Evolutionary conservation across 2,113 vertebrate species (phyloP).

Genomic region (Pundamilia nyererei): DNA sequence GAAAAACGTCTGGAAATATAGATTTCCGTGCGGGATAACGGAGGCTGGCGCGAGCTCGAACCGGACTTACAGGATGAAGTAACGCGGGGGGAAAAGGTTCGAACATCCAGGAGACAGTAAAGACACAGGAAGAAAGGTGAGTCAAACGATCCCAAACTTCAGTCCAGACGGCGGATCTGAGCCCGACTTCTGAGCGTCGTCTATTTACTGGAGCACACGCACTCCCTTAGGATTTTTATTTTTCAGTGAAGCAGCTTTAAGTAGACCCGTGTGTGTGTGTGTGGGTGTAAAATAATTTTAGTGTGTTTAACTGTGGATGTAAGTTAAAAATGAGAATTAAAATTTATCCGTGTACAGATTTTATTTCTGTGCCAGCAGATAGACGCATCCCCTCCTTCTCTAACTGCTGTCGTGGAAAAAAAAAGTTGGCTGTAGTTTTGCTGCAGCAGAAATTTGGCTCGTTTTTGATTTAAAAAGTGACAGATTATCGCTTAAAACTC

Average conservation of each 20-base stretch:
- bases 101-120: neutral
- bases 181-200: constrained; percentile 9
- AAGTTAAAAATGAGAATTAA: neutral
- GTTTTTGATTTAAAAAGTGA: neutral
- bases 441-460: neutral
- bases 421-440: constrained; percentile 11
- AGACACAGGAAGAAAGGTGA: constrained; percentile 6
- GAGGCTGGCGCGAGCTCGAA: neutral
- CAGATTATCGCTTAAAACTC: neutral
- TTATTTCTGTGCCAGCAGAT: neutral
- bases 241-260: accelerated
- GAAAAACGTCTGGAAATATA: neutral
- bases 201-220: constrained; percentile 1
- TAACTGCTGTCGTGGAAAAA: constrained; percentile 35
- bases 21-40: neutral
- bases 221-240: neutral
- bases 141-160: constrained; percentile 1
- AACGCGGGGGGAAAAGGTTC: neutral
- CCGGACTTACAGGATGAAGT: neutral
- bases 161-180: neutral
- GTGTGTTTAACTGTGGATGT: neutral
- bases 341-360: neutral
- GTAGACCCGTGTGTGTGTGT: no score
- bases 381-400: constrained; percentile 7
- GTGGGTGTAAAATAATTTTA: neutral